Evolutionary conservation across 2,797 vertebrate species (phyloP), one percentile per base, ranked within the genome.

Genomic region (Hippoglossus hippoglossus): DNA sequence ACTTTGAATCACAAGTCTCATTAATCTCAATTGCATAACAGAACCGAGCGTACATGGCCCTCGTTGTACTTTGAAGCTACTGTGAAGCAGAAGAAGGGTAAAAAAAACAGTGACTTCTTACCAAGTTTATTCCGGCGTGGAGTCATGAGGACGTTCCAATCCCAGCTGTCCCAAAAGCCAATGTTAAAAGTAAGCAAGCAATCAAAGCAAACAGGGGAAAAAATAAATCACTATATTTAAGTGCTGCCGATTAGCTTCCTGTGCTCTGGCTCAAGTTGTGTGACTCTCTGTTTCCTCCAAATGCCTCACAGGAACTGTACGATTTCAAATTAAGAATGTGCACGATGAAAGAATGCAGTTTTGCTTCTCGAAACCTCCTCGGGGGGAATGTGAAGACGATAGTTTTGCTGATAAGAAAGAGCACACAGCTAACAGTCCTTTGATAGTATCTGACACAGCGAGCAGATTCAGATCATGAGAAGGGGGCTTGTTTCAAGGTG

Each of bases 261-360:
- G 55, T 26, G 34, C 51, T 74, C 41, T 26, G 5, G 19, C 25
- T 78, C 21, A 63, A 73, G 22, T 22, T 69, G 39, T 79, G 46
- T 52, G 51, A 25, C 56, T 79, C 68, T 72, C 28, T 58, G 75
- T 84, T 51, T 80, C 68, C 55, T 60, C 8, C 9, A 71, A 71
- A 77, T 56, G 75, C 63, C 78, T 84, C 44, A 25, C 60, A 82
- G 81, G 41, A 47, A 34, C 62, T 76, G n/a, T 3, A 7, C 3
- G n/a, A 58, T 61, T 57, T 25, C 57, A 51, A 47, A 79, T 75
- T 71, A 63, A 72, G 80, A 81, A 51, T 57, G 54, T 25, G 77
- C 59, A 71, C 51, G 19, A 70, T 63, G 70, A 77, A 90, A 65
- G 83, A 91, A 91, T 89, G 80, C 47, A 67, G 87, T 91, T 86